A percentile compares a stretch with the other conserved stretches of the same genome.
Conservation (phyloP, 2,113 vertebrate species). For the Pterocles orientalis region DNA sequence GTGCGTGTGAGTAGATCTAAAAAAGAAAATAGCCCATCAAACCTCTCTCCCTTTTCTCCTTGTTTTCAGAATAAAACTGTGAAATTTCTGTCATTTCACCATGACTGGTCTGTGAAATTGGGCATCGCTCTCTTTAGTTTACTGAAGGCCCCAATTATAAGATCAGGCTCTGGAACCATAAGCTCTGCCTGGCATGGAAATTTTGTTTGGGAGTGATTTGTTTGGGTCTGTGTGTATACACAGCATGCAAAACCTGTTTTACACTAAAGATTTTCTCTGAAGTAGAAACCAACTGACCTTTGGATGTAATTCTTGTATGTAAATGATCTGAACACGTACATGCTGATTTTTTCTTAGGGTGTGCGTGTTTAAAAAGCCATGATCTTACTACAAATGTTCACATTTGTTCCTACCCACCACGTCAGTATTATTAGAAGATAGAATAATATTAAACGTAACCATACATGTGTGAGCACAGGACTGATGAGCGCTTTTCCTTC, state of each 20-base stretch:
- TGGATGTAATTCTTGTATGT: neutral
- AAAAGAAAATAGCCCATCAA: neutral
- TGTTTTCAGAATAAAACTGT: conserved; percentile 1
- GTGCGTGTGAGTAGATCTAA: neutral
- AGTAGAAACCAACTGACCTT: neutral
- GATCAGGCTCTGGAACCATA: conserved; percentile 4
- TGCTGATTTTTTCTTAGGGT: neutral
- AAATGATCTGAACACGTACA: neutral
- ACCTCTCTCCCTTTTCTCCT: neutral
- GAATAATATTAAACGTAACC: neutral
- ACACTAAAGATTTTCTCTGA: neutral
- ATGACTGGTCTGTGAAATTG: conserved; percentile 41
- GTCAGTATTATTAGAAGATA: neutral
- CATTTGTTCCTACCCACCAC: neutral
- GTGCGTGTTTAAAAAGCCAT: neutral
- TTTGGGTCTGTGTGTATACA: neutral
- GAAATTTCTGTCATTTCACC: conserved; percentile 30
- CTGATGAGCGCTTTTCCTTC: neutral
- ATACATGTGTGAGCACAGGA: fast-evolving
- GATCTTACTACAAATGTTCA: neutral
- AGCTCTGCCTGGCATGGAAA: conserved; percentile 20
- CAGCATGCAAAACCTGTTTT: neutral
- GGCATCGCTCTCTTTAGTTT: conserved; percentile 9
- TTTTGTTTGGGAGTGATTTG: conserved; percentile 39
- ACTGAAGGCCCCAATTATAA: conserved; percentile 6